Base-by-base conservation (phyloP, 2,888 invertebrate genomes). In the Dastarcus helophoroides region DNA sequence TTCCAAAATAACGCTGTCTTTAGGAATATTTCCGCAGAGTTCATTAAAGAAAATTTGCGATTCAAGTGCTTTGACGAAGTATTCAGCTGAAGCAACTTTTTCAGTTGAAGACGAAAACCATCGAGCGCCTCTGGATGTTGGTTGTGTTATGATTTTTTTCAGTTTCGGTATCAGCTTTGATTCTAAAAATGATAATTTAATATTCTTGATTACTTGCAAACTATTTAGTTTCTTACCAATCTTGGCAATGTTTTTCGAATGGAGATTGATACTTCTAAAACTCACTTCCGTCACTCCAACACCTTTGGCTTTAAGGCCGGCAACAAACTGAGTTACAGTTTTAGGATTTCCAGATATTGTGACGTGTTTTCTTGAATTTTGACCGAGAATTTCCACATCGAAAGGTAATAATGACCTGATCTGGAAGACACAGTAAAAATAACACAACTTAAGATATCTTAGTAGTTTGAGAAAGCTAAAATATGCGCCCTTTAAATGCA, bases 91-190 rank as follows among this genome's bases (percentile, higher is more conserved):
- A 16, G 33, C 29, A 9, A 29, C 26, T 26, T 29, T 29, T 15
- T 33, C 33, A 9, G 33, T 33, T 3, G 33, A 30, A 2, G 33
- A 29, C n/a, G n/a, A n/a, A n/a, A 33, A 6, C 33, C 33, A 33
- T 25, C 26, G 19, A 13, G 6, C 15, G 16, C 33, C 17, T 12
- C 33, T 33, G 10, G 16, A 30, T 16, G 29, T 33, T 2, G 33
- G 29, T 12, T 29, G 22, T 2, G 25, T 8, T 2, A 33, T 30
- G 7, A 33, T 26, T 3, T 24, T 21, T 16, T 15, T 25, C 3
- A 33, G 26, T 26, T 17, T 33, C 7, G 21, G 22, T 6, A 33
- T 3, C 5, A 33, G 23, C 2, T 10, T n/a, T 4, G 19, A 11
- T 22, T 33, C 33, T 33, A 9, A 9, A 30, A n/a, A n/a, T n/a